Evolutionary conservation across 2,888 invertebrate genomes (phyloP).

Genomic region (Apamea crenata): DNA sequence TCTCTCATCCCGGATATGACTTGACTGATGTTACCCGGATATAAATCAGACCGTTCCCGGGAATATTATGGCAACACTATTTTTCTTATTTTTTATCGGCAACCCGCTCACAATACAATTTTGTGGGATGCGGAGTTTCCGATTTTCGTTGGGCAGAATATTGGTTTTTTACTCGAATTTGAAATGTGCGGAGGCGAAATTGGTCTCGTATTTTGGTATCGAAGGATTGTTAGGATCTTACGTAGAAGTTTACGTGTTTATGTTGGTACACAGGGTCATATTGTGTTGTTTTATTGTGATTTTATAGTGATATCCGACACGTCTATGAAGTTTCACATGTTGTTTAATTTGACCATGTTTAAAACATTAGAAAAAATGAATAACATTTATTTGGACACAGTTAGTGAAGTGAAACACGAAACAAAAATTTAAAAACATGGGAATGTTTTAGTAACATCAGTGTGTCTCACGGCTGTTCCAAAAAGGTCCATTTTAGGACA

Average conservation of each 20-base stretch:
- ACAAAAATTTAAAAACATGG: too few relatives aligned
- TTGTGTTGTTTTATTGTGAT: background rate
- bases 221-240: background rate
- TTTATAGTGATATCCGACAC: background rate
- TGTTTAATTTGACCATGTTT: background rate
- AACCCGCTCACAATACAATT: constrained; percentile 62
- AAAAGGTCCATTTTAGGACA: background rate
- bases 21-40: constrained; percentile 83
- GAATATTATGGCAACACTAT: constrained; percentile 72
- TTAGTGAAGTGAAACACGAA: background rate
- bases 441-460: background rate
- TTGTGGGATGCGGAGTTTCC: constrained; percentile 46
- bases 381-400: background rate
- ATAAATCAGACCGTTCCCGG: constrained; percentile 79
- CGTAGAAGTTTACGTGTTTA: background rate
- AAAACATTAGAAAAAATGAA: background rate
- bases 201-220: constrained; percentile 26
- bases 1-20: constrained; percentile 69
- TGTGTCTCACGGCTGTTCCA: background rate
- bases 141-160: constrained; percentile 27
- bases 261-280: background rate
- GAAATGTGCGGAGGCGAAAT: constrained; percentile 22
- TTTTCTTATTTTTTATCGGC: constrained; percentile 74
- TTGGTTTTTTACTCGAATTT: constrained; percentile 32
- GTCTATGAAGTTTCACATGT: background rate